phyloP scores from a whole-genome alignment of 2,113 vertebrate species.

The Acrocephalus kingi region DNA sequence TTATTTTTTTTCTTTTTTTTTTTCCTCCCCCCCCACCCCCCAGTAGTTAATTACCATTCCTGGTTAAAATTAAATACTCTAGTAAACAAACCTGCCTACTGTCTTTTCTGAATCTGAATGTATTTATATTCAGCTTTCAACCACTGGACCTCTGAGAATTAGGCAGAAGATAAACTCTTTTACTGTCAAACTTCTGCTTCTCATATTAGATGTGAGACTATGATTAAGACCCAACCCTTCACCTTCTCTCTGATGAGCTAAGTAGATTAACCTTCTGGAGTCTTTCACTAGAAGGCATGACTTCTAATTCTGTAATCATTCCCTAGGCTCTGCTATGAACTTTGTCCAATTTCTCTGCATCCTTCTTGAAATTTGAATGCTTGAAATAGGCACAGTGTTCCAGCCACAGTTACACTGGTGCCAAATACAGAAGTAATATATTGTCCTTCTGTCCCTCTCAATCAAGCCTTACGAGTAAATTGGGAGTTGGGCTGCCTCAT shows the following conservation, averaged over 20 bases:
- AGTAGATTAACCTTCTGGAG: slow-evolving; percentile 61
- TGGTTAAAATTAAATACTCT: background rate
- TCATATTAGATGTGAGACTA: background rate
- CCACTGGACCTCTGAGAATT: background rate
- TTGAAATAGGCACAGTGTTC: background rate
- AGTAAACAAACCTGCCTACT: background rate
- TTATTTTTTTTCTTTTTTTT: background rate
- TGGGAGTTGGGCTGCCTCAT: background rate
- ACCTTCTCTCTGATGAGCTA: slow-evolving; percentile 54
- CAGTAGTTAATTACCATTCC: background rate
- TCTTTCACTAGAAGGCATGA: slow-evolving; percentile 29
- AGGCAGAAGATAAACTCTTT: background rate
- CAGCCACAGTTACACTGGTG: background rate
- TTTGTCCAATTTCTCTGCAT: slow-evolving; percentile 29
- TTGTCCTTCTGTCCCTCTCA: background rate
- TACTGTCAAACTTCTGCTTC: slow-evolving; percentile 10
- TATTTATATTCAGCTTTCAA: slow-evolving; percentile 2
- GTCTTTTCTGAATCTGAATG: background rate
- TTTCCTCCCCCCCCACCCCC: too few relatives aligned
- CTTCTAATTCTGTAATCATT: slow-evolving; percentile 52
- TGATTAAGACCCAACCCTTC: slow-evolving; percentile 35
- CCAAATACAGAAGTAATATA: background rate
- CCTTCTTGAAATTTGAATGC: slow-evolving; percentile 21
- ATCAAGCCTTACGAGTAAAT: background rate
- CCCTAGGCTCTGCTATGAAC: background rate